These are phyloP conservation scores for Hippocampus comes DNA, from an alignment of 2,113 vertebrate genomes.

Conservation along the genomic window DNA sequence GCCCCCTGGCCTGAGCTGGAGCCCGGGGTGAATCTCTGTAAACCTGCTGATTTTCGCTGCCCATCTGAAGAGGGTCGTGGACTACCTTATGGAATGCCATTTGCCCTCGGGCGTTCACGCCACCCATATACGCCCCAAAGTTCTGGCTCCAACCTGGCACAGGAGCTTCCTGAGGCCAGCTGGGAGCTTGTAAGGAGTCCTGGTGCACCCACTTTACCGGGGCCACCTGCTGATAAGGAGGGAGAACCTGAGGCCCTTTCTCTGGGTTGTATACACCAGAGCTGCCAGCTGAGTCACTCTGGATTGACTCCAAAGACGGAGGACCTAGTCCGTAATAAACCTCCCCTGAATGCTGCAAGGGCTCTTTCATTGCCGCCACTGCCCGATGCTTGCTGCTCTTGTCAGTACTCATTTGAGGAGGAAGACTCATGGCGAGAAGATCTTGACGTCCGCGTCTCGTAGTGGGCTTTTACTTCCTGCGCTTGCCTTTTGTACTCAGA, in stretches of 20 bases:
- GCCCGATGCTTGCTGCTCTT: slow-evolving; percentile 80
- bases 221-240: slow-evolving; percentile 79
- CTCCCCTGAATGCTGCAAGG: slow-evolving; percentile 78
- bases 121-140: slow-evolving; percentile 77
- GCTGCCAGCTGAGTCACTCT: slow-evolving; percentile 59
- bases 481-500: slow-evolving; percentile 35
- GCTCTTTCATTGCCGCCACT: slow-evolving; percentile 75
- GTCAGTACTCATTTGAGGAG: slow-evolving; percentile 84
- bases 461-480: slow-evolving; percentile 36
- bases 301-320: slow-evolving; percentile 74
- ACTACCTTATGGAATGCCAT: slow-evolving; percentile 69
- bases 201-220: slow-evolving; percentile 79
- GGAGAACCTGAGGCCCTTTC: slow-evolving; percentile 76
- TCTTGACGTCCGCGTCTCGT: slow-evolving; percentile 6
- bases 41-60: slow-evolving; percentile 78
- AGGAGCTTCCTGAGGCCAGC: slow-evolving; percentile 80
- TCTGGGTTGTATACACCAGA: slow-evolving; percentile 83
- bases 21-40: slow-evolving; percentile 77
- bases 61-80: slow-evolving; percentile 70
- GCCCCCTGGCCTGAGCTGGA: slow-evolving; percentile 56
- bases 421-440: slow-evolving; percentile 82
- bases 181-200: slow-evolving; percentile 62
- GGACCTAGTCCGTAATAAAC: slow-evolving; percentile 79
- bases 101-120: slow-evolving; percentile 71
- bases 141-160: slow-evolving; percentile 77